Base-by-base conservation (phyloP, 2,888 invertebrate genomes). In the Polydesmus complanatus region DNA sequence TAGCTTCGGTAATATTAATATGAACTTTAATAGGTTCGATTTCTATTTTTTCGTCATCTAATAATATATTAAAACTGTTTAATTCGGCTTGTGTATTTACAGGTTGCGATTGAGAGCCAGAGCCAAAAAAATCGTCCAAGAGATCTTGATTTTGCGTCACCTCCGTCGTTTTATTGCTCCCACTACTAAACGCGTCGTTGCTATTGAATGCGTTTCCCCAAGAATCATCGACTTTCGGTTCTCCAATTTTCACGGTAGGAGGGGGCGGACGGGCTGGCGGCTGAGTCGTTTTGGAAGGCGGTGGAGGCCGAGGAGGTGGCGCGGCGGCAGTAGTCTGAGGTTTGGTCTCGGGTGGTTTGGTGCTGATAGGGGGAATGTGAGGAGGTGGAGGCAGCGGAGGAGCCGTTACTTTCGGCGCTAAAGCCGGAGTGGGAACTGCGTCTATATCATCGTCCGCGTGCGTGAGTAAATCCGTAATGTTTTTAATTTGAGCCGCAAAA, bases 261-360 rank as follows among this genome's bases (percentile, higher is more conserved):
- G 63, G 61, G 18, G 51, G 51, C 5, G 51, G 51, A 51, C 51
- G 51, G 3, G 51, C 19, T 50, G 64, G 64, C 22, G 63, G 63
- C 52, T 71, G 63, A 65, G 69, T 68, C 23, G 71, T 62, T 52
- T 71, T 66, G 37, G 73, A 73, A 55, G 71, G 70, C 50, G 71
- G 70, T 27, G 72, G 71, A 62, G 70, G 65, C 61, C 74, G 75
- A 27, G 75, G 76, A 54, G 78, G 78, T 1, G 75, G 75, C 51
- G 56, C 25, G 37, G 59, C 52, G 37, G 59, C 52, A 14, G 62
- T 23, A 21, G 62, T 3, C n/a, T 27, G 60, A 3, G 26, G 37
- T 37, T 37, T 37, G 5, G 3, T 2, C 5, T 54, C 54, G 1
- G 54, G 54, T 11, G 27, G 27, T 26, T 54, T 54, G 8, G 54